Base-by-base conservation (phyloP, 2,888 invertebrate species). In the Seira ritae region DNA sequence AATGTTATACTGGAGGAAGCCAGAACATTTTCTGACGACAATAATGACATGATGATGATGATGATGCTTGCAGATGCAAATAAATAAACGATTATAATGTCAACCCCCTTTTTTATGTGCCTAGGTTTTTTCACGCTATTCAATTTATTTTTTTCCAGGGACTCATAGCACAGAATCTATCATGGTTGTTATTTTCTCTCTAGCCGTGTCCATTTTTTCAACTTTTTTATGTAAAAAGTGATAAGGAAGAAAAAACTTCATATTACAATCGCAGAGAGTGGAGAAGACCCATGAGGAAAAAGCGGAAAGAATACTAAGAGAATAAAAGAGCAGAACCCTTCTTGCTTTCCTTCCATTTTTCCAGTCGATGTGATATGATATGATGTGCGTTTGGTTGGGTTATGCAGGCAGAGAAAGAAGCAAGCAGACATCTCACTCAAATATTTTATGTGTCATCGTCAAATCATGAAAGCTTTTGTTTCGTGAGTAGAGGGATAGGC, bases 51-150 rank as follows among this genome's bases (percentile, higher is more conserved):
- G 62, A 55, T 12, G 55, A 62, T 22, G 62, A 62, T 62, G 62
- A 62, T 20, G 75, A 68, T 76, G 55, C 19, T 76, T 76, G 67
- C 76, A 68, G 76, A 76, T 76, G 76, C 68, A 76, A 76, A 76
- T 76, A 76, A 76, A 77, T 77, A 70, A 77, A 62, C 77, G 77
- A 77, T 77, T 77, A 77, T 70, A 77, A 69, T 77, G 77, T 77
- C 77, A 77, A 77, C 69, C 70, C 62, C 69, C 55, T 69, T 60
- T 77, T 37, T 60, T 62, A 46, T 67, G 37, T 69, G 55, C 77
- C 37, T 77, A 70, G 60, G 77, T 77, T 69, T 68, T 70, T 60
- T 19, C 22, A 19, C 19, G 10, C n/a, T 20, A 62, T 22, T 62
- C 62, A 20, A 62, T 20, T 15, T 62, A n/a, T 20, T 62, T 62